Conservation (phyloP, 2,888 invertebrate genomes). For the Cryptocephalus primarius region DNA sequence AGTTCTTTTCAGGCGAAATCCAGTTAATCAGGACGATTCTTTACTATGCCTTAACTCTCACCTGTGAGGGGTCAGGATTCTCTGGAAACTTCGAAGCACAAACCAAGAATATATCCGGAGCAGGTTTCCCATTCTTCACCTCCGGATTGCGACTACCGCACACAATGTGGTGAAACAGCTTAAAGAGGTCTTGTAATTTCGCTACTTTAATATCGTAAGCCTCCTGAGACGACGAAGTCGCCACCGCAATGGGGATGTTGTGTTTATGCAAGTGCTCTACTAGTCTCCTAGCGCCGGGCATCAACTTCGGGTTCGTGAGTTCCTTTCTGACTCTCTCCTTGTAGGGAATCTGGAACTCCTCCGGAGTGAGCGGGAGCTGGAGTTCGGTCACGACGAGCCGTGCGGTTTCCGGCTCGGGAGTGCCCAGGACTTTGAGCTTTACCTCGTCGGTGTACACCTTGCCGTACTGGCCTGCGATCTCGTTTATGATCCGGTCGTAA, state of each 20-base stretch:
- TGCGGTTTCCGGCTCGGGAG: conserved; percentile 41
- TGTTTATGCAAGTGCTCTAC: conserved; percentile 45
- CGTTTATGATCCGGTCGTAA: conserved; percentile 63
- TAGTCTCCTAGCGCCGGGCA: conserved; percentile 42
- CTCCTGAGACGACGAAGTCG: conserved; percentile 51
- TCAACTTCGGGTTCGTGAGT: conserved; percentile 45
- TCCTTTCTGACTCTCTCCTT: conserved; percentile 35
- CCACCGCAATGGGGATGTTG: conserved; percentile 55
- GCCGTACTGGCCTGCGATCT: conserved; percentile 59
- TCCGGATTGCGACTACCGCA: conserved; percentile 55
- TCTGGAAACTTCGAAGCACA: conserved; percentile 49
- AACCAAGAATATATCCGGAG: conserved; percentile 57
- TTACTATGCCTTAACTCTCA: conserved; percentile 8
- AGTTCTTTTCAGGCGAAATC: background rate
- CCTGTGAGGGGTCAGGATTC: conserved; percentile 35
- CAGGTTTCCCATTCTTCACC: conserved; percentile 59
- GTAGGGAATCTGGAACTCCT: conserved; percentile 47
- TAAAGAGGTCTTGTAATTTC: conserved; percentile 40
- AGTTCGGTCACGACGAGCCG: conserved; percentile 43
- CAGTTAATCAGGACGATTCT: background rate
- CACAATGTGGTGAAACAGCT: conserved; percentile 47
- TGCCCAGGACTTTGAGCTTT: conserved; percentile 43
- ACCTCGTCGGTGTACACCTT: conserved; percentile 67
- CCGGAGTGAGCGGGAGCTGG: conserved; percentile 48
- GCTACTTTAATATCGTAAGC: conserved; percentile 46